Base-by-base conservation (phyloP, 2,888 invertebrate genomes). In the Pegoplata infirma region DNA sequence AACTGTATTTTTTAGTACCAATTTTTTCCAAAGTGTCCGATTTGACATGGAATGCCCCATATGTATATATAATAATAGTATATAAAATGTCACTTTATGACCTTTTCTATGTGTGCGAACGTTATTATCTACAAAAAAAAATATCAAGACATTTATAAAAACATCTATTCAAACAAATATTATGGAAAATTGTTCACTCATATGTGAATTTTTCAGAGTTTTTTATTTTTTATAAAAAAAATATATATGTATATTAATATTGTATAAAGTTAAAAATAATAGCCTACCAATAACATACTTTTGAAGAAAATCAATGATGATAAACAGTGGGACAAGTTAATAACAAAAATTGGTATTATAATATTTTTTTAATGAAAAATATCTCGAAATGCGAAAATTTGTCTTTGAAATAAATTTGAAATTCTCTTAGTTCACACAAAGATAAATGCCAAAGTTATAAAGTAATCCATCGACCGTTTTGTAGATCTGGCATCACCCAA, bases 181-280 rank as follows among this genome's bases (percentile, higher is more conserved):
- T 46, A 46, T 67, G 59, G n/a, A 32, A 67, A 67, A 67, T 74
- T 67, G 67, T 17, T 67, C 59, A 61, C 8, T 74, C 67, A 66
- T 17, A 44, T 28, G 19, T 66, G 44, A 40, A 40, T 40, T 19
- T 21, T n/a, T n/a, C n/a, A n/a, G n/a, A n/a, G 5, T 10, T 32
- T 40, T 44, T 10, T 55, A 14, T 23, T 53, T 44, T 64, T 53
- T 23, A 44, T 40, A 58, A 51, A 66, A 8, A 47, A 44, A 66
- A 53, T 23, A 8, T 12, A 21, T 19, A 3, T 12, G 12, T 21
- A 53, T 36, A n/a, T n/a, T n/a, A n/a, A n/a, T n/a, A n/a, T n/a
- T n/a, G n/a, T n/a, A 46, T 16, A 63, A 63, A 36, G 40, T 32
- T 36, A 14, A 51, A 10, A 28, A 67, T 28, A 67, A 47, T 23